These are phyloP conservation scores for Cacatua alba DNA, from an alignment of 2,113 vertebrate species.

Conservation along the genomic window DNA sequence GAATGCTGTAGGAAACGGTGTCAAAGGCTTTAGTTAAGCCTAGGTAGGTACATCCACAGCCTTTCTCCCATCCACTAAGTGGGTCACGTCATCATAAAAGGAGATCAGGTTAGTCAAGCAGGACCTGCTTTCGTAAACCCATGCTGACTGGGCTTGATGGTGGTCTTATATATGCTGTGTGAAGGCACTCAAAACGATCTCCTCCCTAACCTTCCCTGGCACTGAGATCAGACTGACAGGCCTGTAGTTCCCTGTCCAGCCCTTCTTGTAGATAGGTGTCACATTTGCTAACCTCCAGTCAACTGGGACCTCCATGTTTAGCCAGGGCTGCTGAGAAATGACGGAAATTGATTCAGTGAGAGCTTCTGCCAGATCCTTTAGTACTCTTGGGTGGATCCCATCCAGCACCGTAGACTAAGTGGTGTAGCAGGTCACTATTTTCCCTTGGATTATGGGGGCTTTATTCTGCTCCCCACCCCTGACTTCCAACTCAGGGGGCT, in stretches of 20 bases:
- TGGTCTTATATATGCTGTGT: background rate
- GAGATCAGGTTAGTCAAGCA: background rate
- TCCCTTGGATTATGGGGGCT: background rate
- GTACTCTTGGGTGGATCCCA: background rate
- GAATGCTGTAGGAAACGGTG: background rate
- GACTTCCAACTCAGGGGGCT: background rate
- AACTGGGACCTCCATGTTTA: background rate
- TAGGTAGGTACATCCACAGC: background rate
- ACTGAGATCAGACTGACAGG: background rate
- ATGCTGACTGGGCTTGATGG: background rate
- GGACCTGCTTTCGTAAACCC: background rate
- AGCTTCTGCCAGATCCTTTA: background rate
- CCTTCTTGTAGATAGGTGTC: background rate
- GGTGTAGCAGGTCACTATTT: background rate
- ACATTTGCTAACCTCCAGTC: background rate
- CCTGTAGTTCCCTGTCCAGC: background rate
- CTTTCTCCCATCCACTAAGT: background rate
- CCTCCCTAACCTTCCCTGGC: background rate
- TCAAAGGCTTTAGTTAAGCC: background rate
- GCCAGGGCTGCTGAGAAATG: background rate
- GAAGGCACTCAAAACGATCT: background rate
- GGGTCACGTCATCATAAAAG: background rate
- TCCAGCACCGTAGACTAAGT: background rate
- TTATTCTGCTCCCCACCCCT: background rate
- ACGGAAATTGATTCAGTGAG: background rate